Conservation (phyloP, 2,113 vertebrate species). For the Planiliza haematocheilus region DNA sequence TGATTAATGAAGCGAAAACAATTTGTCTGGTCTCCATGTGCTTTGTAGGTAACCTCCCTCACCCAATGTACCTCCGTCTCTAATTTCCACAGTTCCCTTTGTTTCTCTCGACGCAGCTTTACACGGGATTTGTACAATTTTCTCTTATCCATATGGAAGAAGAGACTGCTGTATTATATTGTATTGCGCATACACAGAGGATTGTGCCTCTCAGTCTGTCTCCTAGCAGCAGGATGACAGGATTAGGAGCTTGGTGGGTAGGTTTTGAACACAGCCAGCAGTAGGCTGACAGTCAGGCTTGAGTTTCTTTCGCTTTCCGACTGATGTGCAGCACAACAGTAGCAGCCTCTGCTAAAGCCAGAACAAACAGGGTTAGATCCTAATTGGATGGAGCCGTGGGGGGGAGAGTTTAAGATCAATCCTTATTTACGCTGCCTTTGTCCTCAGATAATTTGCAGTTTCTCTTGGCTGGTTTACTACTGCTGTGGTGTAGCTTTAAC, state of each 20-base stretch:
- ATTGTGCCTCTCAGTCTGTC: slow-evolving; percentile 38
- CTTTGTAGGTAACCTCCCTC: too few relatives aligned
- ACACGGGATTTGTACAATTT: slow-evolving; percentile 14
- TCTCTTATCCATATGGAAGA: slow-evolving; percentile 24
- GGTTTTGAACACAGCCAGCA: slow-evolving; percentile 35
- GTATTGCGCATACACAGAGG: slow-evolving; percentile 26
- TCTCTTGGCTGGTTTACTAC: slow-evolving; percentile 7
- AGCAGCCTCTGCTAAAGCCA: slow-evolving; percentile 27
- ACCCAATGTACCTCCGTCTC: background rate
- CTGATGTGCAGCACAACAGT: slow-evolving; percentile 32
- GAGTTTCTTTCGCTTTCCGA: slow-evolving; percentile 8
- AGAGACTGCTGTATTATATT: slow-evolving; percentile 5
- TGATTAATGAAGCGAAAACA: too few relatives aligned
- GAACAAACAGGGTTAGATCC: slow-evolving; percentile 57
- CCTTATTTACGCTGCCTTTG: slow-evolving; percentile 33
- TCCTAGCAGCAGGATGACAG: slow-evolving; percentile 50
- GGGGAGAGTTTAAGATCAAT: slow-evolving; percentile 23
- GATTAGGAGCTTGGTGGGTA: slow-evolving; percentile 54
- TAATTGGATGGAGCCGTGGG: slow-evolving; percentile 39
- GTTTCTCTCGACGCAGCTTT: background rate
- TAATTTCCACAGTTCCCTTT: background rate
- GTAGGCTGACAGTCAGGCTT: slow-evolving; percentile 2
- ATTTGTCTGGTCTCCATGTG: too few relatives aligned
- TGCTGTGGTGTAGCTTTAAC: slow-evolving; percentile 1
- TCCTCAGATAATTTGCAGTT: slow-evolving; percentile 31